These are phyloP conservation scores for Schrankia costaestrigalis DNA, from an alignment of 2,888 invertebrate species.

Conservation along the genomic window DNA sequence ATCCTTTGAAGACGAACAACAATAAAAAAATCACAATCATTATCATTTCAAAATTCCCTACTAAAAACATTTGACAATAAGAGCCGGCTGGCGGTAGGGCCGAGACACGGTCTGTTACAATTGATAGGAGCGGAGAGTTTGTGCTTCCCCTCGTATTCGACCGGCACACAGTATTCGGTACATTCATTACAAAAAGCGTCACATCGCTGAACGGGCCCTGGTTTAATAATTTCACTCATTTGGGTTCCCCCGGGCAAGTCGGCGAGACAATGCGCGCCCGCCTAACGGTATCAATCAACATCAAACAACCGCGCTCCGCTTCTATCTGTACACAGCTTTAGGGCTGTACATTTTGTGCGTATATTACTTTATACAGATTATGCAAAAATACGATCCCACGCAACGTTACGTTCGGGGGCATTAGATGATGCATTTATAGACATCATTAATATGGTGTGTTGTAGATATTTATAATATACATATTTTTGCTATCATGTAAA, in stretches of 20 bases:
- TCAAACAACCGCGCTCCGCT: conserved; percentile 69
- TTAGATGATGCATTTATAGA: background rate
- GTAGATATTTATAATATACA: too few relatives aligned
- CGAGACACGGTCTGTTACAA: conserved; percentile 44
- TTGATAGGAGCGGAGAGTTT: conserved; percentile 45
- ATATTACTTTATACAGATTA: too few relatives aligned
- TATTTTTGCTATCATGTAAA: too few relatives aligned
- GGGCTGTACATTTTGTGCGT: conserved; percentile 62
- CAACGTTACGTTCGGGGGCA: conserved; percentile 7
- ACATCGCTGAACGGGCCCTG: conserved; percentile 65
- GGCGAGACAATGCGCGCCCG: conserved; percentile 71
- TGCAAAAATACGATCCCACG: conserved; percentile 17
- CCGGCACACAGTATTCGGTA: conserved; percentile 41
- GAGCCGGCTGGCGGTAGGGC: conserved; percentile 39
- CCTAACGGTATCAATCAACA: conserved; percentile 81
- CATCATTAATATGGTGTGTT: background rate
- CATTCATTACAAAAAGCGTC: conserved; percentile 78
- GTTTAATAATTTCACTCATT: conserved; percentile 79
- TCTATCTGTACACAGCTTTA: conserved; percentile 44
- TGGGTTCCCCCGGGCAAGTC: conserved; percentile 63
- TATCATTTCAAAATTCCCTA: conserved; percentile 41
- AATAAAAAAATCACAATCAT: conserved; percentile 33
- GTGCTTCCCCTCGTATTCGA: conserved; percentile 25
- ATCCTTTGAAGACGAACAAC: conserved; percentile 30
- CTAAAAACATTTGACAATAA: conserved; percentile 50